Evolutionary conservation across 2,797 vertebrate genomes (phyloP), one percentile per base, ranked within the genome.

Genomic region (Ispidina lecontei): DNA sequence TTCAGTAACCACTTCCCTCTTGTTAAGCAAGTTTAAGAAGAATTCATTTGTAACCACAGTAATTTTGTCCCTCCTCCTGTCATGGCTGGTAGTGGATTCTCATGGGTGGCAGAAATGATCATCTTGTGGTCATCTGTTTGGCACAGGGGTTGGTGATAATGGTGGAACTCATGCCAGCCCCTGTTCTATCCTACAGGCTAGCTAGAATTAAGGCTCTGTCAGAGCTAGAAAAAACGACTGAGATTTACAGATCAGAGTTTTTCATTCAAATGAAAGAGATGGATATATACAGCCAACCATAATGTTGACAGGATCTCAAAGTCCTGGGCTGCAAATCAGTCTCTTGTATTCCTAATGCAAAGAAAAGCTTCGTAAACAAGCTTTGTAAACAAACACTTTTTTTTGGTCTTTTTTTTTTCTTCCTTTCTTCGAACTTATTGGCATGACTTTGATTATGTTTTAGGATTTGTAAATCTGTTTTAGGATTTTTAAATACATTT

Each of bases 401-500:
- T 7, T 39, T 13, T 20, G 37, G 37, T 23, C 25, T 6, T 31
- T 41, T 37, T 28, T 23, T 26, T 7, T 43, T 41, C 35, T 31
- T 29, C 33, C 21, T 35, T 18, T 3, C 72, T 89, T 87, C 77
- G 82, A 58, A 85, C 79, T 74, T 74, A 55, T 58, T 91, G 89
- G 46, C 54, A 49, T 44, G 74, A 47, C 84, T 91, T 88, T 89
- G 88, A 84, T 95, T 74, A 26, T 25, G 55, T 84, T 68, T 91
- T 80, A 89, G 51, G 47, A 89, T 95, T 95, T 93, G 91, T 82
- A 91, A 96, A 94, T 54, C 89, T 94, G 80, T 72, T 94, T 94
- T 70, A 87, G 92, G 81, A 56, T 94, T 96, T 96, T 88, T 95
- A 94, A 94, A 93, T 94, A 87, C 91, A 72, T 90, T 73, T 74